Percentiles rank a stretch among this genome's conserved stretches.
These are phyloP conservation scores for Tiliqua scincoides DNA, from an alignment of 2,113 vertebrate genomes.

Conservation along the genomic window DNA sequence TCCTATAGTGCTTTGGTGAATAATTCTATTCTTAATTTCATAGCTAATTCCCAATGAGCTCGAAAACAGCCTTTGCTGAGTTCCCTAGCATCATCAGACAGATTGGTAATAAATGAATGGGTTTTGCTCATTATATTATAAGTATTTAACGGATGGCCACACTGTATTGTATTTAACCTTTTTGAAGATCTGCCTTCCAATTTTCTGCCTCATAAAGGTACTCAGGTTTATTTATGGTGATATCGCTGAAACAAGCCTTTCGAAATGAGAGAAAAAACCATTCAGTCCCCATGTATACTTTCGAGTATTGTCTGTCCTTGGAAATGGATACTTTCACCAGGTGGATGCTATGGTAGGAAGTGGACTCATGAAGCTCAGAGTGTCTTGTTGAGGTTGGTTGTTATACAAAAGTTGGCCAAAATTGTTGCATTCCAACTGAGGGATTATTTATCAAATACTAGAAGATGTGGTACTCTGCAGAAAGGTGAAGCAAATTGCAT, in stretches of 20 bases:
- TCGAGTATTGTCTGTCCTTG: not conserved
- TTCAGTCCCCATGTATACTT: slow-evolving; percentile 5
- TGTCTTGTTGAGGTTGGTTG: not conserved
- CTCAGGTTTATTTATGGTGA: slow-evolving; percentile 27
- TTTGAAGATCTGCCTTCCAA: slow-evolving; percentile 31
- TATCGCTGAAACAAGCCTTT: slow-evolving; percentile 19
- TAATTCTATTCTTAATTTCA: slow-evolving; percentile 26
- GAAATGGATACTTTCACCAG: not conserved
- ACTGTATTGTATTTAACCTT: slow-evolving; percentile 41
- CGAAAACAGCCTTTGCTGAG: slow-evolving; percentile 37
- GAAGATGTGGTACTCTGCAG: too few relatives aligned
- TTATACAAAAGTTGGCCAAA: too few relatives aligned
- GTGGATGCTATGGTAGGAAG: not conserved
- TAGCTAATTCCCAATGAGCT: slow-evolving; percentile 8
- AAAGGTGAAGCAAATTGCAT: too few relatives aligned
- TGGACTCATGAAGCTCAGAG: not conserved
- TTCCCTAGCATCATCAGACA: not conserved
- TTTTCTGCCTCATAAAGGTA: slow-evolving; percentile 45
- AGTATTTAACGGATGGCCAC: slow-evolving; percentile 32
- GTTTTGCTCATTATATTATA: slow-evolving; percentile 33
- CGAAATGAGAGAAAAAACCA: slow-evolving; percentile 17
- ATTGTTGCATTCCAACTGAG: too few relatives aligned
- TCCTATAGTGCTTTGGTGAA: not conserved
- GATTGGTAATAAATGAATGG: slow-evolving; percentile 23
- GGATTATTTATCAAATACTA: too few relatives aligned